Conservation (phyloP, 1,140 invertebrate genomes). For the Telenomus remus region DNA sequence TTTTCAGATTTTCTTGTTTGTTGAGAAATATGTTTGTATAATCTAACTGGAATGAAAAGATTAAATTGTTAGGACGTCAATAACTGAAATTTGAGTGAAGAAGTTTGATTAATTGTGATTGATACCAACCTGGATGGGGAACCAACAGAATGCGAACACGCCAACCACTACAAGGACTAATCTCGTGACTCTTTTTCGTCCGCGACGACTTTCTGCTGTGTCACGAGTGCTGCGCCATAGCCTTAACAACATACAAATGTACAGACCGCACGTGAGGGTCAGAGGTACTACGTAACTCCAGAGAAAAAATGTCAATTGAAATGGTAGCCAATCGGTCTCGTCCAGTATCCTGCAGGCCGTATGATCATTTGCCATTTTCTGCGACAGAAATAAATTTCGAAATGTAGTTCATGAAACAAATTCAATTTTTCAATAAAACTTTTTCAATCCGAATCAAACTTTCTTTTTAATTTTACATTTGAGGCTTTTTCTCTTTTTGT, state of each 20-base stretch:
- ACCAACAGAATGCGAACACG: conserved; percentile 97
- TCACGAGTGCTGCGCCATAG: conserved; percentile 89
- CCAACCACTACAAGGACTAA: conserved; percentile 96
- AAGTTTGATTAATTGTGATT: background rate
- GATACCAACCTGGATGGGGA: conserved; percentile 88
- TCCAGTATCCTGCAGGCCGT: conserved; percentile 69
- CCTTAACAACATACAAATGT: conserved; percentile 91
- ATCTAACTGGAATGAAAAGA: too few species aligned
- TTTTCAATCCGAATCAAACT: too few species aligned
- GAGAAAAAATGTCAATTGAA: conserved; percentile 87
- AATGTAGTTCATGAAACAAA: background rate
- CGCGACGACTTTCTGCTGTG: conserved; percentile 83
- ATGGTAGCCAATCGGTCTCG: conserved; percentile 66
- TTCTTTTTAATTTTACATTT: too few species aligned
- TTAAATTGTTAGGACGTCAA: too few species aligned
- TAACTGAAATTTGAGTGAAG: too few species aligned
- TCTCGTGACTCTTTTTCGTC: conserved; percentile 92
- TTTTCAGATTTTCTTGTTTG: too few species aligned
- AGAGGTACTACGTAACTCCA: conserved; percentile 91
- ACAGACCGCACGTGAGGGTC: conserved; percentile 91
- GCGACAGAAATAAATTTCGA: conserved; percentile 42
- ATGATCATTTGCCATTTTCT: conserved; percentile 55
- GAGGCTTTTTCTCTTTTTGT: too few species aligned
- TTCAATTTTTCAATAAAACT: too few species aligned
- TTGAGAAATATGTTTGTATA: too few species aligned